Percentiles rank a stretch among this genome's conserved stretches.
Evolutionary conservation across 2,888 invertebrate species (phyloP).

Genomic region (Hyposoter didymator): DNA sequence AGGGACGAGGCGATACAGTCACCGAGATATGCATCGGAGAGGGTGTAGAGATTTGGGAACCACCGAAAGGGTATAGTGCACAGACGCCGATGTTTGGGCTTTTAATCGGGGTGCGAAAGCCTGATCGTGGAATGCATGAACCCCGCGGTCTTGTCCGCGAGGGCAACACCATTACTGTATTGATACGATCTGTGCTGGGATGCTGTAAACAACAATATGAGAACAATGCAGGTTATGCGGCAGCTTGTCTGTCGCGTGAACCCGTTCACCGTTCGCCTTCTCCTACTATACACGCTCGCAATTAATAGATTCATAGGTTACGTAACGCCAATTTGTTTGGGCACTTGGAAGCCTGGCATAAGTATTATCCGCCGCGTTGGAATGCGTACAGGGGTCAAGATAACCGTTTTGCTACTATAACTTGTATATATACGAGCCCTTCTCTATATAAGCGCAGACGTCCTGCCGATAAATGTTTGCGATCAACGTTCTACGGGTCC

Average conservation of each 20-base stretch:
- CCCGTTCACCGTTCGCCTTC: slow-evolving; percentile 72
- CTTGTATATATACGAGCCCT: not conserved
- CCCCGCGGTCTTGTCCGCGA: slow-evolving; percentile 30
- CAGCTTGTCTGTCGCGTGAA: slow-evolving; percentile 27
- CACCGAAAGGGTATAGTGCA: slow-evolving; percentile 28
- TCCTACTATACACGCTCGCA: slow-evolving; percentile 62
- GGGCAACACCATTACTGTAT: slow-evolving; percentile 72
- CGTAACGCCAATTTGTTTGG: slow-evolving; percentile 25
- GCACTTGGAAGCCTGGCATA: not conserved
- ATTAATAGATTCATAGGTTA: slow-evolving; percentile 73
- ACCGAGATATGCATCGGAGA: slow-evolving; percentile 47
- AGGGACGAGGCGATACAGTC: slow-evolving; percentile 36
- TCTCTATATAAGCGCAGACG: not conserved
- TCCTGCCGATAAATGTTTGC: not conserved
- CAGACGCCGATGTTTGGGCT: not conserved
- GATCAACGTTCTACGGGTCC: not conserved
- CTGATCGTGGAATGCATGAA: slow-evolving; percentile 49
- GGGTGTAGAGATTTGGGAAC: slow-evolving; percentile 26
- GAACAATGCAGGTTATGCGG: slow-evolving; percentile 82
- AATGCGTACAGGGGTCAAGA: slow-evolving; percentile 32
- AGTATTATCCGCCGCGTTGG: slow-evolving; percentile 24
- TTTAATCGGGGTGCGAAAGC: slow-evolving; percentile 48
- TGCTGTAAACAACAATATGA: slow-evolving; percentile 80
- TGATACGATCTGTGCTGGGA: slow-evolving; percentile 78
- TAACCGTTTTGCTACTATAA: not conserved